phyloP scores from a whole-genome alignment of 37 sponge, comb jelly and placozoan genomes.

The Mnemiopsis leidyi region DNA sequence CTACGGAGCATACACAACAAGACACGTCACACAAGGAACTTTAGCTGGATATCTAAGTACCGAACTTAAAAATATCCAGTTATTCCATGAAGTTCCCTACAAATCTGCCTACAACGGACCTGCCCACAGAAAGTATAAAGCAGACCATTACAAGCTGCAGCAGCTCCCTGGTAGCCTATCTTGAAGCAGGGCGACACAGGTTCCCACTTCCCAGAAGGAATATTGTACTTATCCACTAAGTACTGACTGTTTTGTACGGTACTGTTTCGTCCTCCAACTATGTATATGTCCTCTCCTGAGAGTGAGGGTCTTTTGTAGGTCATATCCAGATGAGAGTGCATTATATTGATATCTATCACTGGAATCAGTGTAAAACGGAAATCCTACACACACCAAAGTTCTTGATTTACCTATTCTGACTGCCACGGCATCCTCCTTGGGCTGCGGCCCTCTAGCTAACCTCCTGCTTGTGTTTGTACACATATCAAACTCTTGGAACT shows the following conservation, averaged over 20 bases:
- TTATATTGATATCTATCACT: too few relatives aligned
- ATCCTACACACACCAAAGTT: too few relatives aligned
- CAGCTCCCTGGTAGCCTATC: slow-evolving; percentile 58
- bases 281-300: slow-evolving; percentile 47
- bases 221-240: slow-evolving; percentile 58
- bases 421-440: slow-evolving; percentile 45
- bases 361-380: too few relatives aligned
- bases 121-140: slow-evolving; percentile 64
- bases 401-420: slow-evolving; percentile 49
- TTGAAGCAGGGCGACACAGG: slow-evolving; percentile 47
- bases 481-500: slow-evolving; percentile 57
- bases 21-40: too few relatives aligned
- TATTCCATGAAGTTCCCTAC: too few relatives aligned
- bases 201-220: background rate
- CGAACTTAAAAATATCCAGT: too few relatives aligned
- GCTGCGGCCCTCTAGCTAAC: slow-evolving; percentile 7
- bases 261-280: slow-evolving; percentile 63
- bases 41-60: too few relatives aligned
- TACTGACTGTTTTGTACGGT: slow-evolving; percentile 58
- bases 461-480: background rate
- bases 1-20: too few relatives aligned
- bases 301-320: background rate
- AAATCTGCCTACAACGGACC: background rate
- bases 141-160: slow-evolving; percentile 56
- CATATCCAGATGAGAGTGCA: too few relatives aligned